Evolutionary conservation across 1,140 invertebrate species (phyloP).

Genomic region (Penaeus indicus): DNA sequence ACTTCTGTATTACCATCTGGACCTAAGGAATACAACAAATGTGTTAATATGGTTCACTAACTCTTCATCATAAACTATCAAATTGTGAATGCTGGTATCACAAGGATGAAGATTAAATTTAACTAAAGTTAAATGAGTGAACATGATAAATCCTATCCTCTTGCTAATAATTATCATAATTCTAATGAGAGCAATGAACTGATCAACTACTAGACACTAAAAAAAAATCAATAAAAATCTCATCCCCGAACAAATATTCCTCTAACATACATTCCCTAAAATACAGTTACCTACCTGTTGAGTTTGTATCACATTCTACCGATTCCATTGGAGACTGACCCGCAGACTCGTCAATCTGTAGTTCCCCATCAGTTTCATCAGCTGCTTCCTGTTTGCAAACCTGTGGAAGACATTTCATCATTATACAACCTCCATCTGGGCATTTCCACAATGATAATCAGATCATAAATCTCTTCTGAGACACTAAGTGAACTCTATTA

Average conservation of each 20-base stretch:
- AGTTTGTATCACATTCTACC: conserved; percentile 45
- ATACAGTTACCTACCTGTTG: conserved; percentile 43
- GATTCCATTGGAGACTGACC: conserved; percentile 49
- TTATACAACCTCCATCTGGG: neutral
- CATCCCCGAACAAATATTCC: neutral
- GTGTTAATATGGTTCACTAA: no score
- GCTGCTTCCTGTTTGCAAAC: conserved; percentile 49
- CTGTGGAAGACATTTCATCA: conserved; percentile 11
- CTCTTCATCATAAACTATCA: no score
- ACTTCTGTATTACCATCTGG: conserved; percentile 8
- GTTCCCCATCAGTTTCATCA: conserved; percentile 60
- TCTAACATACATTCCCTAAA: neutral
- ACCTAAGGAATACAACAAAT: neutral
- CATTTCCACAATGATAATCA: no score
- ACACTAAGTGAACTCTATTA: neutral
- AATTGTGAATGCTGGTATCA: no score
- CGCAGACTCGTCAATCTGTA: conserved; percentile 60
- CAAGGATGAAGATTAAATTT: neutral
- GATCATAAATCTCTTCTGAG: no score
- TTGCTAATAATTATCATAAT: neutral
- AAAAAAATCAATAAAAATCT: neutral
- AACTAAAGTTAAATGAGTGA: neutral
- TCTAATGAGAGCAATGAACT: neutral
- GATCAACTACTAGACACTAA: neutral
- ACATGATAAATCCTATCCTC: neutral